Base-by-base conservation (phyloP, 2,113 vertebrate species). In the Albula glossodonta region DNA sequence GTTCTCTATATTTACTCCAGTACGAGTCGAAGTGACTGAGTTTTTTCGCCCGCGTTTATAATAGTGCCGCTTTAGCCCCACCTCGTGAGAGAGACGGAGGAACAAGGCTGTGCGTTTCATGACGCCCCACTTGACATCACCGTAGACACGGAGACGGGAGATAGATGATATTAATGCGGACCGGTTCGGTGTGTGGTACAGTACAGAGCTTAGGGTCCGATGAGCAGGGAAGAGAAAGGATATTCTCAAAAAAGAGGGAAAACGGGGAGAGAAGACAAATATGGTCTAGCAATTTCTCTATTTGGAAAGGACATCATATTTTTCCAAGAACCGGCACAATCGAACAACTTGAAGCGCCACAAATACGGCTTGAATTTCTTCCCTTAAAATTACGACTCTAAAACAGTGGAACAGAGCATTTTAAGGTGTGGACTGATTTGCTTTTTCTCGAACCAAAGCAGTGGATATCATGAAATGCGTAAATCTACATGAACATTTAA, bases 91-190 rank as follows among this genome's bases (percentile, higher is more conserved):
- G 50, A 80, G 6, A 13, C 2, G 17, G 79, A 51, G 22, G 13
- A 19, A 9, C 5, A 51, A 74, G 48, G 60, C 51, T 4, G 74
- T 22, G 51, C 78, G 84, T 41, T 80, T 25, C 48, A 77, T 80
- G 78, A 80, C 84, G 84, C 84, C 78, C 56, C 53, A 41, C 78
- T 63, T 80, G 78, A 80, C 84, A 80, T 81, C 78, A 63, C 52
- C 57, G 84, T 56, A 12, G 56, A 31, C 56, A 41, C 81, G 53
- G 48, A 56, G 83, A 79, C 74, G 51, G 74, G 10, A 51, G 83
- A 78, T 48, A 74, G 13, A 49, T 15, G 74, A 25, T 84, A 84
- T 84, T 84, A 84, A 84, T 79, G 70, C 52, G 51, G 83, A 17
- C 49, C 49, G 51, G 83, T 74, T n/a, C 70, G 31, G 70, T 15